Base-by-base conservation (phyloP, 2,797 vertebrate species). In the Gymnoscopelus braueri region DNA sequence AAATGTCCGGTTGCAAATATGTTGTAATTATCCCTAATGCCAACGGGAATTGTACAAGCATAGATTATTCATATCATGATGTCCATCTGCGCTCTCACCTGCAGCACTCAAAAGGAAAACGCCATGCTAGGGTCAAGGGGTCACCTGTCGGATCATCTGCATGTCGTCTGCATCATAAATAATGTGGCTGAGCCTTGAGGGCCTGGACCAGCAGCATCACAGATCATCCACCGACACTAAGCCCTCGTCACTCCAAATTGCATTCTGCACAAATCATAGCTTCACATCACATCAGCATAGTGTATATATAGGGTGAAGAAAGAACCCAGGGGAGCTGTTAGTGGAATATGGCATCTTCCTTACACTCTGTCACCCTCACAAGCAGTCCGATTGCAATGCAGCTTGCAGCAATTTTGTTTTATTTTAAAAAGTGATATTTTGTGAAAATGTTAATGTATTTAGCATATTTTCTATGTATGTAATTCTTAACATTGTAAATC, bases 331-430 rank as follows among this genome's bases (percentile, higher is more conserved):
- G 79, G 80, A 65, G 71, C 19, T 15, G 64, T 64, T 67, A 50
- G 49, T 58, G 72, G 69, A 72, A 63, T 44, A 44, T 15, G 8
- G 48, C 2, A 11, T 71, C 61, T 47, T 61, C 32, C 72, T 58
- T 62, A 0, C 62, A 73, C 84, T 84, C 84, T 76, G 80, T 89
- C 86, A 81, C 71, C 55, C 60, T 78, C 70, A 80, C 65, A 73
- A 73, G 70, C 63, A 77, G 72, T 75, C 80, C 71, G 68, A 81
- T 75, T 67, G 78, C 75, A 74, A 64, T 59, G 65, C 72, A 44
- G 9, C 39, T 8, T 44, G 39, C 39, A 44, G 9, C 9, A 44
- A 10, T 9, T 44, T 44, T 29, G 26, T 29, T 4, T 3, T 29
- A 29, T 29, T 29, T 29, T 29, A 29, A 29, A 29, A 29, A 3